These are phyloP conservation scores for Kryphioiulus occultus DNA, from an alignment of 2,888 invertebrate species.

Conservation along the genomic window DNA sequence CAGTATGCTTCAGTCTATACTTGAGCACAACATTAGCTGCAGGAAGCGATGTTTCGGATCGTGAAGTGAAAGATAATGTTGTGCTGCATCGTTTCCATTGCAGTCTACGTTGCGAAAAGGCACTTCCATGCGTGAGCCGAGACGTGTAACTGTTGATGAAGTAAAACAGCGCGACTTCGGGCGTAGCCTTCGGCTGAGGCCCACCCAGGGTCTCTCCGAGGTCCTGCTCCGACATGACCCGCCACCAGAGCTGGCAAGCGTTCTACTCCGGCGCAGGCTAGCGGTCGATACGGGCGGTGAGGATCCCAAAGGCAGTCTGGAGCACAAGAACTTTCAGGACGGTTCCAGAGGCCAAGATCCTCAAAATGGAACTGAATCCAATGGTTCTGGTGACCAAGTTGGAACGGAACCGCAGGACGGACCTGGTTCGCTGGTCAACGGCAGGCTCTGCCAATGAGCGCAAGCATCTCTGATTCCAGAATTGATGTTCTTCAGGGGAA, in stretches of 20 bases:
- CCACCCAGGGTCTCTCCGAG: not conserved
- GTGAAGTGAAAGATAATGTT: too few relatives aligned
- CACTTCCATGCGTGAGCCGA: not conserved
- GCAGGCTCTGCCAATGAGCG: not conserved
- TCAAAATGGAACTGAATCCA: not conserved
- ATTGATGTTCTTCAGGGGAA: not conserved
- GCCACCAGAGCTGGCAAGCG: not conserved
- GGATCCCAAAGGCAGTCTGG: too few relatives aligned
- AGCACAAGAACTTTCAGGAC: too few relatives aligned
- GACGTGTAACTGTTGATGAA: not conserved
- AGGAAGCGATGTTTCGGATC: too few relatives aligned
- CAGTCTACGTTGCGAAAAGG: constrained; percentile 35
- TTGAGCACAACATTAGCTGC: too few relatives aligned
- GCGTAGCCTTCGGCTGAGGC: not conserved
- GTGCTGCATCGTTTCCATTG: not conserved
- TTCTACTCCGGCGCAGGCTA: not conserved
- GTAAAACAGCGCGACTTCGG: not conserved
- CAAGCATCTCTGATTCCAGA: not conserved
- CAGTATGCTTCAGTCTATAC: too few relatives aligned
- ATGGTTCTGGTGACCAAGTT: not conserved
- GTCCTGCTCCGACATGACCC: not conserved
- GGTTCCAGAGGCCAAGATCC: not conserved
- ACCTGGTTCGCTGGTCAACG: not conserved
- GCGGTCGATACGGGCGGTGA: not conserved
- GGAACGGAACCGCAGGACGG: not conserved